Evolutionary conservation across 2,113 vertebrate species (phyloP), one percentile per base, ranked within the genome.

Genomic region (Romanogobio albipinnatus): DNA sequence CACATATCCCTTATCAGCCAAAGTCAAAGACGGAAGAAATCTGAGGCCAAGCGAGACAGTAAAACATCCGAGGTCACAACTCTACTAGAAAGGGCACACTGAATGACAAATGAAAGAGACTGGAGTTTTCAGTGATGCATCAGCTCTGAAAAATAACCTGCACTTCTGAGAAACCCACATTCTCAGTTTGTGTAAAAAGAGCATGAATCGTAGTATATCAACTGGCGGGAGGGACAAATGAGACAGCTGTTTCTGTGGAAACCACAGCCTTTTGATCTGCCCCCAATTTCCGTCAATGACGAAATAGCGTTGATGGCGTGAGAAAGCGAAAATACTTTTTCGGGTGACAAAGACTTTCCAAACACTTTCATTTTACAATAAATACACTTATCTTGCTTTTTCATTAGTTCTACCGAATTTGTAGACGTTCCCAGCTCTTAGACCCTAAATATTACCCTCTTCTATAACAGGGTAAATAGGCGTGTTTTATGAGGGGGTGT

Each of bases 211-310:
- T 45, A 80, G 39, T 22, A 26, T 53, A 68, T 56, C 29, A 64
- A 43, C 22, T 22, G 5, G 45, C 19, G 53, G 56, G 77, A 61
- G 62, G 58, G 79, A 84, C 5, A 81, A 43, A 82, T 86, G 71
- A 84, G 86, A 84, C 47, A 82, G 74, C 49, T 26, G 9, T 73
- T 62, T 82, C 13, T 64, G 29, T 81, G 86, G 81, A 81, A 51
- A 87, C 84, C 90, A 83, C 88, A 92, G 22, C 73, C 59, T 64
- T 56, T 86, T 74, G 47, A 91, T 90, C 89, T 82, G 49, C 89
- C 15, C 90, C 93, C 86, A 87, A 53, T 88, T 92, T 91, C 89
- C 87, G 85, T 79, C 85, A 76, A 83, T 10, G n/a, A 68, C 6
- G 10, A 75, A 64, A 51, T 24, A 11, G 59, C 15, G 26, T 4